These are phyloP conservation scores for Pherbina coryleti DNA, from an alignment of 2,888 invertebrate species.

Conservation along the genomic window DNA sequence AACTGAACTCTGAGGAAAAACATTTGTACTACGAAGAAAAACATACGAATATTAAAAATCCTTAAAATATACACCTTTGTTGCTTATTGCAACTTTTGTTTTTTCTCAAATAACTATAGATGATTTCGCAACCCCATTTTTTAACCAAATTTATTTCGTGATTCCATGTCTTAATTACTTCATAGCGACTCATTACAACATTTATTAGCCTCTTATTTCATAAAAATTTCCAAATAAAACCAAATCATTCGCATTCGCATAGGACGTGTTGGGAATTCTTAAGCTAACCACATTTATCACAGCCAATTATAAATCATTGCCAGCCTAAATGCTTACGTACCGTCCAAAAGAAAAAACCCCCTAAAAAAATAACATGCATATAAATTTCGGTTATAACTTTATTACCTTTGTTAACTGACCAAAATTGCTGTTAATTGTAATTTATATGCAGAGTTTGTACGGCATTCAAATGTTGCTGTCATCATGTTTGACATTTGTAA, in stretches of 20 bases:
- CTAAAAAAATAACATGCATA: slow-evolving; percentile 37
- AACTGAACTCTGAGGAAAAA: no score
- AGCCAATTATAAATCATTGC: slow-evolving; percentile 5
- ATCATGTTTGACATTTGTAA: slow-evolving; percentile 24
- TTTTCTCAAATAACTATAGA: background rate
- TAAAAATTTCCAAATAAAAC: background rate
- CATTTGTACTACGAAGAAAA: no score
- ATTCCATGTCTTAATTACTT: background rate
- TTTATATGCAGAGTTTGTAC: slow-evolving; percentile 62
- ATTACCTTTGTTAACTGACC: slow-evolving; percentile 63
- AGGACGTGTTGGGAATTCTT: background rate
- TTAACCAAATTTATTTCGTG: no score
- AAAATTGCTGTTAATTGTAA: slow-evolving; percentile 60
- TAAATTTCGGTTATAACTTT: slow-evolving; percentile 51
- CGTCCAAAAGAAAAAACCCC: background rate
- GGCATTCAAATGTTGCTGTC: slow-evolving; percentile 32
- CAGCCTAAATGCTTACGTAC: background rate
- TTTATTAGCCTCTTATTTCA: background rate
- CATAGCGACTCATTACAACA: background rate
- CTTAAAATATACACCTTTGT: no score
- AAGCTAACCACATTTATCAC: background rate
- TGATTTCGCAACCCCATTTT: no score
- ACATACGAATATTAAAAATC: no score
- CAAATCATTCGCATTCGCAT: background rate
- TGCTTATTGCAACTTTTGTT: background rate